Evolutionary conservation across 2,113 vertebrate species (phyloP).

Genomic region (mouse (Mus musculus)): GRCm39 chrX:67032501-67033000

Average conservation of each 20-base stretch:
- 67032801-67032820: not conserved
- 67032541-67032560: not conserved
- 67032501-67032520: not conserved
- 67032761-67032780: not conserved
- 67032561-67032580: not conserved
- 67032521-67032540: not conserved
- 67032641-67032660: not conserved
- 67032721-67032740: not conserved
- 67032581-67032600: not conserved
- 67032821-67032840: not conserved
- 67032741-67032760: not conserved
- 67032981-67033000: not conserved
- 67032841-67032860: not conserved
- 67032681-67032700: constrained; percentile 1
- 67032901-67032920: not conserved
- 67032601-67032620: not conserved
- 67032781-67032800: not conserved
- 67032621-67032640: not conserved
- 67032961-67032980: not conserved
- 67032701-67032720: not conserved
- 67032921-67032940: constrained; percentile 1
- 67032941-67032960: not conserved
- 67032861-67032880: not conserved
- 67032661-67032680: not conserved
- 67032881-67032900: not conserved